phyloP scores from a whole-genome alignment of 2,797 vertebrate genomes.

The Corythornis leucogaster region DNA sequence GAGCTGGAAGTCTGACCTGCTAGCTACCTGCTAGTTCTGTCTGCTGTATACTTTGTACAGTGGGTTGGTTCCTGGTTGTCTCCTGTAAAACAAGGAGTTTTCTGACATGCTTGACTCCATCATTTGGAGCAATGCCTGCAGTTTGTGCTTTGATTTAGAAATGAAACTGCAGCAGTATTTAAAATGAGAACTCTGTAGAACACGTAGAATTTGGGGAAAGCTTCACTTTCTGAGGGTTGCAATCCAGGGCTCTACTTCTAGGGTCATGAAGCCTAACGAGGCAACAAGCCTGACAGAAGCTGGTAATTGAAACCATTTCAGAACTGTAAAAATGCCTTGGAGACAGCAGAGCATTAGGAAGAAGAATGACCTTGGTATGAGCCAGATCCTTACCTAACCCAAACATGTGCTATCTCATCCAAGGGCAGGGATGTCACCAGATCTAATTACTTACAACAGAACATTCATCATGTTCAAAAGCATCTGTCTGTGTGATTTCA shows the following conservation, averaged over 20 bases:
- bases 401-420: neutral
- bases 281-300: neutral
- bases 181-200: neutral
- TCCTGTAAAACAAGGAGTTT: neutral
- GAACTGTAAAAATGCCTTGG: neutral
- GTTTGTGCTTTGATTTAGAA: neutral
- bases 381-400: neutral
- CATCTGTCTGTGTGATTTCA: neutral
- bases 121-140: neutral
- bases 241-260: neutral
- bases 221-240: neutral
- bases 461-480: neutral
- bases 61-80: neutral
- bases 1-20: neutral
- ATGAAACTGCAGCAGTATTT: neutral
- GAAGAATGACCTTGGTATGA: neutral
- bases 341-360: neutral
- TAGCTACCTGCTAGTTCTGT: neutral
- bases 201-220: neutral
- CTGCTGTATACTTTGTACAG: neutral
- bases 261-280: neutral
- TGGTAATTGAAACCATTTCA: neutral
- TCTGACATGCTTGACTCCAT: neutral
- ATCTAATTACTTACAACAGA: neutral
- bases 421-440: neutral